phyloP scores from a whole-genome alignment of 2,888 invertebrate genomes.

The Melanotus villosus region DNA sequence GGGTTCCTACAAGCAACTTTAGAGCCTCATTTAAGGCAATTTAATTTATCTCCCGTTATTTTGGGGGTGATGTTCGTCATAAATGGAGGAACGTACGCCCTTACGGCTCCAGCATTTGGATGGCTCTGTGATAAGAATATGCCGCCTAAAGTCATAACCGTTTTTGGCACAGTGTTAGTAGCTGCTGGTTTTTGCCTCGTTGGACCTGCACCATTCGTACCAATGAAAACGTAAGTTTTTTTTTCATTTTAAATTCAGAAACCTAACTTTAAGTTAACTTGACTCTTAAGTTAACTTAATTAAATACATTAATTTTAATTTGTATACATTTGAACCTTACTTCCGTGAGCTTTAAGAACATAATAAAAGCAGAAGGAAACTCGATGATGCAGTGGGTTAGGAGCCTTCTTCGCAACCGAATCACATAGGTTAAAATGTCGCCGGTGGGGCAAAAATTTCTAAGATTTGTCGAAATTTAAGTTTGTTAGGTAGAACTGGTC shows the following conservation, averaged over 20 bases:
- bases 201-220: slow-evolving; percentile 86
- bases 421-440: no score
- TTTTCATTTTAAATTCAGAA: not conserved
- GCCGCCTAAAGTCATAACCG: slow-evolving; percentile 79
- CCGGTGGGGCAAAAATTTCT: no score
- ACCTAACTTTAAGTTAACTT: no score
- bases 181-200: slow-evolving; percentile 80
- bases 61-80: slow-evolving; percentile 88
- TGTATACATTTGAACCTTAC: no score
- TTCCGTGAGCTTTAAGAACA: no score
- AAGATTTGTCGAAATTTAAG: no score
- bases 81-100: slow-evolving; percentile 85
- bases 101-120: slow-evolving; percentile 86
- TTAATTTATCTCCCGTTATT: slow-evolving; percentile 78
- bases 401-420: no score
- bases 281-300: no score
- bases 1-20: slow-evolving; percentile 92
- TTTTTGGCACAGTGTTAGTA: slow-evolving; percentile 77
- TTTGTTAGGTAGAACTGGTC: no score
- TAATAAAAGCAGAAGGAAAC: no score
- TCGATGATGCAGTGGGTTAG: no score
- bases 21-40: slow-evolving; percentile 87
- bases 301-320: no score
- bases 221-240: slow-evolving; percentile 73
- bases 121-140: slow-evolving; percentile 81